A percentile compares a stretch with the other conserved stretches of the same genome.
phyloP scores from a whole-genome alignment of 2,113 vertebrate species.

The Rhinolophus sinicus region DNA sequence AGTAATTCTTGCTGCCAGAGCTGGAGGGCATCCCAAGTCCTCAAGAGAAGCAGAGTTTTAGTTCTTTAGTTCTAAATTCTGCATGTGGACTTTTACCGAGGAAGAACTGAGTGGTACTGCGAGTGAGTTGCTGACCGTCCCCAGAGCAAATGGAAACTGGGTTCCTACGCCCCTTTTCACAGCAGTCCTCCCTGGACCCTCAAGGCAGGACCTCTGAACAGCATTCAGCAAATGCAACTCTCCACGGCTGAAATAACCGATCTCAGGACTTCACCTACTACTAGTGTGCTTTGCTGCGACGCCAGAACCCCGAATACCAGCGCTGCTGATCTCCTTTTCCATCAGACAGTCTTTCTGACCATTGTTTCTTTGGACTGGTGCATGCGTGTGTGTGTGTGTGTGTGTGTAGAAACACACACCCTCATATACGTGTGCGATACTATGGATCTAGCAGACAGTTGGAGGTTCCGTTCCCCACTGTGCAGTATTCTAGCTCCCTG shows the following conservation, averaged over 20 bases:
- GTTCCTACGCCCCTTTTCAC: neutral
- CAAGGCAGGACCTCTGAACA: neutral
- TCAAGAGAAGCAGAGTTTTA: neutral
- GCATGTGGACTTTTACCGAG: neutral
- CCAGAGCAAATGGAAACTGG: neutral
- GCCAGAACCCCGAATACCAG: neutral
- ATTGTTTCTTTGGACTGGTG: neutral
- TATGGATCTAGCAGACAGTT: neutral
- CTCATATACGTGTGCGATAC: rapidly evolving
- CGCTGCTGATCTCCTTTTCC: neutral
- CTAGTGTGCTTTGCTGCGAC: neutral
- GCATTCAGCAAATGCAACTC: neutral
- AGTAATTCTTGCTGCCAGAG: neutral
- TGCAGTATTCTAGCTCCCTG: neutral
- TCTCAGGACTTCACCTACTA: neutral
- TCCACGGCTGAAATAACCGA: neutral
- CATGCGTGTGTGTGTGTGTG: rapidly evolving
- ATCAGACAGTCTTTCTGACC: neutral
- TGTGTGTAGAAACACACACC: rapidly evolving
- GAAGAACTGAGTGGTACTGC: neutral
- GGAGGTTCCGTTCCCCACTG: neutral
- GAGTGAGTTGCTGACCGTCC: neutral
- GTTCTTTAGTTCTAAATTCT: neutral
- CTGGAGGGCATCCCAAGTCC: neutral
- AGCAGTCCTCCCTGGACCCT: neutral